A percentile compares a stretch with the other conserved stretches of the same genome.
Conservation (phyloP, 2,888 invertebrate genomes). For the Steinernema carpocapsae region DNA sequence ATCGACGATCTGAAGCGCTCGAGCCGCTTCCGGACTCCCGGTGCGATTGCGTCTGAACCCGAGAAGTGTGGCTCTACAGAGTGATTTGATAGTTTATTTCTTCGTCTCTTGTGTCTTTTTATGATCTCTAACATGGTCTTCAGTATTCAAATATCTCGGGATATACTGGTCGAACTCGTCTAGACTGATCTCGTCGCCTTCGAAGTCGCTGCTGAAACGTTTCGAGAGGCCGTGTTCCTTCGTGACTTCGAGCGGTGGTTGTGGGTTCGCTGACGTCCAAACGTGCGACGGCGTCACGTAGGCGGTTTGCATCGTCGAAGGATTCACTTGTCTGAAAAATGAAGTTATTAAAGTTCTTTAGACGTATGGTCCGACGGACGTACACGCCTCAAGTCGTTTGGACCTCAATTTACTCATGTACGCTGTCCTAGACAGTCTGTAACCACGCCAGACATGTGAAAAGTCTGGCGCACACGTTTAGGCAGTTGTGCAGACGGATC, state of each 20-base stretch:
- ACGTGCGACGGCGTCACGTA: constrained; percentile 3
- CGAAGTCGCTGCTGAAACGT: constrained; percentile 31
- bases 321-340: constrained; percentile 10
- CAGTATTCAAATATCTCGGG: constrained; percentile 24
- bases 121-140: constrained; percentile 12
- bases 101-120: not conserved
- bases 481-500: too few relatives aligned
- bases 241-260: constrained; percentile 19
- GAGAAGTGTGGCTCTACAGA: too few relatives aligned
- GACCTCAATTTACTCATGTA: too few relatives aligned
- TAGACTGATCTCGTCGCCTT: constrained; percentile 30
- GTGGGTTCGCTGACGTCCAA: constrained; percentile 13
- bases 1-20: too few relatives aligned
- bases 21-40: too few relatives aligned
- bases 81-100: too few relatives aligned
- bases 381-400: too few relatives aligned
- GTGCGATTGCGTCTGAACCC: too few relatives aligned
- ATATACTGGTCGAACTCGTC: constrained; percentile 26
- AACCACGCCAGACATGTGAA: too few relatives aligned
- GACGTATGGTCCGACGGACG: too few relatives aligned
- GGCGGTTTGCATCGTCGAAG: constrained; percentile 20
- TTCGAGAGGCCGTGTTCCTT: constrained; percentile 26
- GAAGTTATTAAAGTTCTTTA: not conserved
- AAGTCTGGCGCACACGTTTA: too few relatives aligned
- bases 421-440: too few relatives aligned